Evolutionary conservation across 2,113 vertebrate genomes (phyloP).

Genomic region (Indri indri): DNA sequence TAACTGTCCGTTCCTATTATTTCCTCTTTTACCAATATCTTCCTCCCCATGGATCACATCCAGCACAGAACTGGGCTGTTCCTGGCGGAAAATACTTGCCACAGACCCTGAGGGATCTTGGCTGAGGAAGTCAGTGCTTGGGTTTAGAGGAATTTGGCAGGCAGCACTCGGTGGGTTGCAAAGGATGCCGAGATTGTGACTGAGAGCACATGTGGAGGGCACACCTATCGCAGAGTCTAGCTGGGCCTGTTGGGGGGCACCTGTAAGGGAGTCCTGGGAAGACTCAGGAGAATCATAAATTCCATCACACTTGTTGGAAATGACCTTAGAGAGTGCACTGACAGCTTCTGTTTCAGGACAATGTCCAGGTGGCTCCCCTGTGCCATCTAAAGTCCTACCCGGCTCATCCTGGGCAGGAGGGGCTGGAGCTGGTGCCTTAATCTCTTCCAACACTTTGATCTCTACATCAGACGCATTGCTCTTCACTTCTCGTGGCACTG

Average conservation of each 20-base stretch:
- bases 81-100: not conserved
- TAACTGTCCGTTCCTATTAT: conserved; percentile 22
- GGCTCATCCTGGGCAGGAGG: conserved; percentile 20
- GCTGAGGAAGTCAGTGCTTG: conserved; percentile 43
- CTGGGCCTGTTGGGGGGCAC: not conserved
- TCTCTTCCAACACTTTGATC: not conserved
- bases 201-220: not conserved
- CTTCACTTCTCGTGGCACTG: conserved; percentile 53
- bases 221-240: not conserved
- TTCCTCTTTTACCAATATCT: conserved; percentile 63
- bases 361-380: conserved; percentile 63
- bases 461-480: conserved; percentile 53
- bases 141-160: conserved; percentile 61
- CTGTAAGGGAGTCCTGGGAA: conserved; percentile 25
- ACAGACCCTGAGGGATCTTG: conserved; percentile 52
- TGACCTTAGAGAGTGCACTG: not conserved
- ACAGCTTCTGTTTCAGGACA: conserved; percentile 58
- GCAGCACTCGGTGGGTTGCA: conserved; percentile 51
- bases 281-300: conserved; percentile 64
- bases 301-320: conserved; percentile 4
- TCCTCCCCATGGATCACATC: conserved; percentile 19
- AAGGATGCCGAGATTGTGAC: conserved; percentile 50
- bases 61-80: not conserved
- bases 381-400: conserved; percentile 51
- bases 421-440: not conserved